Percentiles rank a stretch among this genome's conserved stretches.
Evolutionary conservation across 2,888 invertebrate genomes (phyloP).

Genomic region (Napeogenes inachia): DNA sequence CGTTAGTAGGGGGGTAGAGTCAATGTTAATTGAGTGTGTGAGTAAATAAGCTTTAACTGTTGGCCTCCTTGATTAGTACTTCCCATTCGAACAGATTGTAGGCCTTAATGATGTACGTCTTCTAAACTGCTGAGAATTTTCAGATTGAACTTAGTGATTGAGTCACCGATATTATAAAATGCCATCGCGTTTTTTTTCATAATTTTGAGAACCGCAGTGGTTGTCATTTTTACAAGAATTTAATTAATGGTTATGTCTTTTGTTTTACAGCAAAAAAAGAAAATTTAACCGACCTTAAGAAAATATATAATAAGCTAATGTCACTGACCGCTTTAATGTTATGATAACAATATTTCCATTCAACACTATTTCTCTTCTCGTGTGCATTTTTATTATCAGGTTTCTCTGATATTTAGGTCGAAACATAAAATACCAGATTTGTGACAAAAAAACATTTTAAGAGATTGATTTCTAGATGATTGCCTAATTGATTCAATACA

Average conservation of each 20-base stretch:
- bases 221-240: no score
- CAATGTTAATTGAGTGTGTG: conserved; percentile 23
- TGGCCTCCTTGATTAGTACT: conserved; percentile 55
- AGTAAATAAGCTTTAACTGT: conserved; percentile 39
- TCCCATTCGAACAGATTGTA: conserved; percentile 57
- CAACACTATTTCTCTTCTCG: background rate
- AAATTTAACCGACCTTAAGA: background rate
- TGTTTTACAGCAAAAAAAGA: background rate
- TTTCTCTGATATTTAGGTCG: no score
- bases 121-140: conserved; percentile 11
- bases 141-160: conserved; percentile 7
- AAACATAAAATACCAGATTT: no score
- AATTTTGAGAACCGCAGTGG: background rate
- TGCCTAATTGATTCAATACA: no score
- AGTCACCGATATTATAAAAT: background rate
- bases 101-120: conserved; percentile 42
- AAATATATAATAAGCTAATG: no score
- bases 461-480: no score
- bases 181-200: background rate
- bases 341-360: no score
- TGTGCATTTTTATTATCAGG: no score
- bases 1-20: background rate
- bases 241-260: no score
- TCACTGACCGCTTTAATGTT: no score
- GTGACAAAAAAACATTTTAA: no score